Base-by-base conservation (phyloP, 2,113 vertebrate genomes). In the Leucosticte australis region DNA sequence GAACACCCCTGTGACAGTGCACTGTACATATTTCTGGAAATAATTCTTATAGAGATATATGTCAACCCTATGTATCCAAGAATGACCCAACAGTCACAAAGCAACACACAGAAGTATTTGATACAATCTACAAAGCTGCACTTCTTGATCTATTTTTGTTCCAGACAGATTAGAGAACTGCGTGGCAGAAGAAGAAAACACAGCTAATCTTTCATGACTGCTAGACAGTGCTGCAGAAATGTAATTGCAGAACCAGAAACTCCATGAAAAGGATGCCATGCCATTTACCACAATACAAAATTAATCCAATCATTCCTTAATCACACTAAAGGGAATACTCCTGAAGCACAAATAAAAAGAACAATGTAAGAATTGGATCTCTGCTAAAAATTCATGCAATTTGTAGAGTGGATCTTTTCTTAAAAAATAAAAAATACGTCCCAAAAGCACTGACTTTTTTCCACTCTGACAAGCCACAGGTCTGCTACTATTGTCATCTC, bases 141-240 rank as follows among this genome's bases (percentile, higher is more conserved):
- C 56, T 95, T 96, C 97, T 97, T 96, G 92, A 91, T 97, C 91
- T 95, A 92, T 96, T 96, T 97, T 83, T 95, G 92, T 95, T 97
- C 92, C 80, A 90, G 94, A 93, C 88, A 97, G 94, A 97, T 97
- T 97, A 97, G 92, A 97, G 96, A 95, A 87, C 83, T 81, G 53
- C 4, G 1, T 86, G 57, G 83, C 89, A 97, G 90, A 91, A 90
- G 95, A 84, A 96, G 96, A 95, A 98, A 97, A 97, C 91, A 96
- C 53, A 44, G 77, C 92, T 97, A 95, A 97, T 97, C 90, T 96
- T 97, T 96, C 77, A 6, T 95, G 92, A 96, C 96, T 97, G 83
- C 73, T 94, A 95, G 88, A 85, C 71, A 83, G 77, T 90, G 94
- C 91, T 82, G 74, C 59, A 85, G 76, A 97, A 95, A 94, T 92